Base-by-base conservation (phyloP, 2,888 invertebrate genomes). In the Harpalus rubripes region DNA sequence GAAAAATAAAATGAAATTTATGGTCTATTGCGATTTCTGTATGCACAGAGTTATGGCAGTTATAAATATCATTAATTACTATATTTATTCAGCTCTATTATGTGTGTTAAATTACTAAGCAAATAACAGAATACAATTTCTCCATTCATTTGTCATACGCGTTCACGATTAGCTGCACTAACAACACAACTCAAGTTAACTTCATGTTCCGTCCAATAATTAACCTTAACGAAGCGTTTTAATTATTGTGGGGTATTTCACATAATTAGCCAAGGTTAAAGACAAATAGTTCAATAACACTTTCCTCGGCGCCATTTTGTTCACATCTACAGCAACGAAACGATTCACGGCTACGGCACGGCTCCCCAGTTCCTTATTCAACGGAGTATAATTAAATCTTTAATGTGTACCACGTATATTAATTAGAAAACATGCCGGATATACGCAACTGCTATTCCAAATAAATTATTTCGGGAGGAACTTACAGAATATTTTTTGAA, bases 201-300 rank as follows among this genome's bases (percentile, higher is more conserved):
- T 52, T 52, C 44, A 52, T 52, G 44, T 12, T 52, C 44, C 72
- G 16, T 74, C 18, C 44, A 74, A 68, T 74, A 74, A 74, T 74
- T 74, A 74, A 44, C 72, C 76, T 78, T 78, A 78, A 78, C 78
- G 78, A 78, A 78, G 78, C 58, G 26, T 78, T 78, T 78, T 78
- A 78, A 78, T 74, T 26, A 63, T 72, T 78, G 58, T 78, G n/a
- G 26, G 56, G 78, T 58, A 78, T 78, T 83, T 74, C 59, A 83
- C 61, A 83, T 39, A 76, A 83, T 83, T 83, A 83, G 39, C 61
- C 83, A 83, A 83, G 83, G 83, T 76, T 83, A 83, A 16, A 58
- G 74, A 16, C 59, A 83, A 83, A 83, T 83, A 76, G 83, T 83
- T 83, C 83, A 83, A 83, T 83, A 83, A 61, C 83, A 83, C 58